These are phyloP conservation scores for Tragelaphus oryx DNA, from an alignment of 2,797 vertebrate species.

Conservation along the genomic window DNA sequence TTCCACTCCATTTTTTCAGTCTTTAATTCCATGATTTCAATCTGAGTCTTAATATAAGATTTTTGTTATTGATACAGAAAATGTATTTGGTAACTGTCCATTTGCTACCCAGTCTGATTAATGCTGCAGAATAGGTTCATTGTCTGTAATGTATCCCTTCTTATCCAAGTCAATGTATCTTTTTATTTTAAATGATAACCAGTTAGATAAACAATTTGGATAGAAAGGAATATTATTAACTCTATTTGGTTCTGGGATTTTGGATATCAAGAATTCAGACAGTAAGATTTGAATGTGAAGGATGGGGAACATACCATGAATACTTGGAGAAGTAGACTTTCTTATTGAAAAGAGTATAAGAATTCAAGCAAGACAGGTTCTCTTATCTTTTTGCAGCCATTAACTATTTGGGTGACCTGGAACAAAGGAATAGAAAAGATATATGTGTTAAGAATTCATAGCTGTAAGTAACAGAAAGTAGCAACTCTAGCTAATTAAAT, in stretches of 20 bases:
- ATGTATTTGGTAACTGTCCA: background rate
- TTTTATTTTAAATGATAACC: background rate
- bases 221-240: background rate
- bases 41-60: background rate
- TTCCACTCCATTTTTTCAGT: background rate
- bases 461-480: background rate
- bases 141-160: background rate
- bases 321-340: background rate
- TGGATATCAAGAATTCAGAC: background rate
- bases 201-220: background rate
- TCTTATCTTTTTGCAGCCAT: background rate
- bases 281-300: background rate
- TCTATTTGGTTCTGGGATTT: background rate
- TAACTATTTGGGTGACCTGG: background rate
- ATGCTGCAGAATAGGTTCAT: background rate
- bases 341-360: background rate
- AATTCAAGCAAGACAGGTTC: background rate
- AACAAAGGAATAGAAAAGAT: background rate
- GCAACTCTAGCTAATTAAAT: background rate
- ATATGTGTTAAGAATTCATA: background rate
- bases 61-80: background rate
- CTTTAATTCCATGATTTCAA: background rate
- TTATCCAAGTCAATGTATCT: background rate
- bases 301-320: accelerated
- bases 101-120: background rate